Conservation (phyloP, 2,113 vertebrate species). For the Laticauda laticaudata region DNA sequence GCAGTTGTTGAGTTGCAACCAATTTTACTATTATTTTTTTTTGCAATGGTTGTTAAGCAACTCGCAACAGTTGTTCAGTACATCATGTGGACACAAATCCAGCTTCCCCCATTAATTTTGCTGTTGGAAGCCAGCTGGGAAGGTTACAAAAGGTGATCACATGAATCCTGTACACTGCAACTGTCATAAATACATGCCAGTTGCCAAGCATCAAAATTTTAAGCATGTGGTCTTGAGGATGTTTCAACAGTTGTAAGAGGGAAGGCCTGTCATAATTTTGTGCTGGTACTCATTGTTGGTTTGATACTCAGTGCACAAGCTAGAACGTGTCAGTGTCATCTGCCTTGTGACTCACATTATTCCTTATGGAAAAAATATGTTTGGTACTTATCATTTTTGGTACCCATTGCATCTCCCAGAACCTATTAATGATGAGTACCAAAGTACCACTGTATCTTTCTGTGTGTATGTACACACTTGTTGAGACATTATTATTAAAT, state of each 20-base stretch:
- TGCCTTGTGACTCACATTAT: no score
- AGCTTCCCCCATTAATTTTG: neutral
- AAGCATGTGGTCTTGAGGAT: neutral
- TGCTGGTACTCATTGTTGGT: no score
- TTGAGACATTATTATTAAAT: conserved; percentile 8
- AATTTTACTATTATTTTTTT: neutral
- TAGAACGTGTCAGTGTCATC: no score
- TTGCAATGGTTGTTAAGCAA: neutral
- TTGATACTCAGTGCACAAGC: no score
- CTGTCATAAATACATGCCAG: neutral
- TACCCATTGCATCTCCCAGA: no score
- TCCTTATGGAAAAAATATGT: no score
- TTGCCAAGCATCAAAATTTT: neutral
- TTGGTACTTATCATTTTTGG: no score
- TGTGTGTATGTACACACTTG: conserved; percentile 24
- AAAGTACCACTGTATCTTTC: neutral
- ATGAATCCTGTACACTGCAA: neutral
- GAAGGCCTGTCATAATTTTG: neutral
- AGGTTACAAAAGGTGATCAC: neutral
- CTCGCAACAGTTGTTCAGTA: no score
- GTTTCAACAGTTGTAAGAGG: neutral
- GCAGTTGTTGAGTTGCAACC: neutral
- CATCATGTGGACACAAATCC: neutral
- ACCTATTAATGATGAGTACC: no score
- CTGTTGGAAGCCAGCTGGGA: neutral